Conservation (phyloP, 1,140 invertebrate species). For the Lepidurus couesii region DNA sequence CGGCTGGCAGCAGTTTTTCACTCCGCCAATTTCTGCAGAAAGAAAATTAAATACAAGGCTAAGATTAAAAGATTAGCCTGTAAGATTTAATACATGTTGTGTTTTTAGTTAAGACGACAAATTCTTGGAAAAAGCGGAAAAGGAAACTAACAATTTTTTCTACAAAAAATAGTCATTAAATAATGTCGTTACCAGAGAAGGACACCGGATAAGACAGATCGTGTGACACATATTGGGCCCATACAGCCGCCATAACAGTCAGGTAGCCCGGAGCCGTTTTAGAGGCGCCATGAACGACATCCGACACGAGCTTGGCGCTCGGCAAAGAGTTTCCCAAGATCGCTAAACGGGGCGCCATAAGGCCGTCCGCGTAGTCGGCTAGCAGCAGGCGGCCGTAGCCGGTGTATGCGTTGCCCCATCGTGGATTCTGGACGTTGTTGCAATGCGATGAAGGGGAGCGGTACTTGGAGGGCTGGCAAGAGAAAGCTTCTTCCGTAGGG, state of each 20-base stretch:
- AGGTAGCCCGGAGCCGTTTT: conserved; percentile 40
- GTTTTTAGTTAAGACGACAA: not conserved
- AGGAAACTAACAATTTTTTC: not conserved
- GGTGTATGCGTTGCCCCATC: conserved; percentile 49
- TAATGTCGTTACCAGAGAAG: conserved; percentile 27
- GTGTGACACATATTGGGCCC: conserved; percentile 63
- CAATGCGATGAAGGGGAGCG: conserved; percentile 47
- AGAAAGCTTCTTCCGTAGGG: conserved; percentile 46
- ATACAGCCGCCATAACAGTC: conserved; percentile 69
- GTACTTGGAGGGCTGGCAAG: conserved; percentile 46
- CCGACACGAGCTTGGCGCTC: conserved; percentile 61
- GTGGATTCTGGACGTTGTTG: conserved; percentile 54
- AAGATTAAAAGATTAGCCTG: too few species aligned
- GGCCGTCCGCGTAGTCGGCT: conserved; percentile 39
- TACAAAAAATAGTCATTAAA: not conserved
- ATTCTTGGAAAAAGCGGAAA: not conserved
- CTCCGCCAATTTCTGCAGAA: conserved; percentile 28
- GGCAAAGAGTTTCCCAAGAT: conserved; percentile 48
- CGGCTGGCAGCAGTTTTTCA: conserved; percentile 25
- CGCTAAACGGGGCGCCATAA: conserved; percentile 41
- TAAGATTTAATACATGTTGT: too few species aligned
- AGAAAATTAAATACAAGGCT: not conserved
- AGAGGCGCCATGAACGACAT: conserved; percentile 44
- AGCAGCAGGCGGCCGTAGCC: conserved; percentile 48
- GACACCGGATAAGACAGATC: conserved; percentile 33